phyloP scores from a whole-genome alignment of 2,797 vertebrate species.

The Nannoperca obscura region DNA sequence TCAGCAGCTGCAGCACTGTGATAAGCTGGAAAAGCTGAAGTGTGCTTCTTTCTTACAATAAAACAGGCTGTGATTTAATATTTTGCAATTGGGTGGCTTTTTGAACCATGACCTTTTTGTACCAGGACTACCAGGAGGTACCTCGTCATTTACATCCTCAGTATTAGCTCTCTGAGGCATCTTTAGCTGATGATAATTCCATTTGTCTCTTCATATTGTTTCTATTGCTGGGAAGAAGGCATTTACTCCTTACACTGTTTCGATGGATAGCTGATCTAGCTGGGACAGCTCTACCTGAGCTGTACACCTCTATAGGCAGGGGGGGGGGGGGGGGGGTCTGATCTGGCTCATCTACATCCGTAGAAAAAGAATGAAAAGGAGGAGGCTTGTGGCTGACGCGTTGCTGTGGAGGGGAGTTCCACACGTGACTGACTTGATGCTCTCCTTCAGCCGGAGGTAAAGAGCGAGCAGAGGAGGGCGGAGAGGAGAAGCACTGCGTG shows the following conservation, averaged over 20 bases:
- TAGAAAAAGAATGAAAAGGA: not conserved
- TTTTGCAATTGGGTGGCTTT: not conserved
- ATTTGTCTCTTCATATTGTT: not conserved
- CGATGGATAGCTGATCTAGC: not conserved
- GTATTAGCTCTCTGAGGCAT: no score
- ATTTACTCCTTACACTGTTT: not conserved
- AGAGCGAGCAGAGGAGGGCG: not conserved
- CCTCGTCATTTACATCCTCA: no score
- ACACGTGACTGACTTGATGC: constrained; percentile 35
- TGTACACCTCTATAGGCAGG: not conserved
- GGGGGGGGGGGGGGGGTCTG: not conserved
- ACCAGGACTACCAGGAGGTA: no score
- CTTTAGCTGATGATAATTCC: no score
- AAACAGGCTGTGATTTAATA: not conserved
- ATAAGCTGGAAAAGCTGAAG: not conserved
- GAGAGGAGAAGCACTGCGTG: not conserved
- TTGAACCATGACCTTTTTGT: not conserved
- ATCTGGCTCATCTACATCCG: constrained; percentile 1
- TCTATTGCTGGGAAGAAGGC: no score
- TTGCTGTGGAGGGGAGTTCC: not conserved
- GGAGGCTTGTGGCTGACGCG: constrained; percentile 17
- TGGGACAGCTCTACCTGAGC: not conserved
- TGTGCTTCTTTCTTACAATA: not conserved
- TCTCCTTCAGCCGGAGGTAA: not conserved
- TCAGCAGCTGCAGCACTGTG: constrained; percentile 11